These are phyloP conservation scores for Eurois occulta DNA, from an alignment of 2,888 invertebrate genomes.

Conservation along the genomic window DNA sequence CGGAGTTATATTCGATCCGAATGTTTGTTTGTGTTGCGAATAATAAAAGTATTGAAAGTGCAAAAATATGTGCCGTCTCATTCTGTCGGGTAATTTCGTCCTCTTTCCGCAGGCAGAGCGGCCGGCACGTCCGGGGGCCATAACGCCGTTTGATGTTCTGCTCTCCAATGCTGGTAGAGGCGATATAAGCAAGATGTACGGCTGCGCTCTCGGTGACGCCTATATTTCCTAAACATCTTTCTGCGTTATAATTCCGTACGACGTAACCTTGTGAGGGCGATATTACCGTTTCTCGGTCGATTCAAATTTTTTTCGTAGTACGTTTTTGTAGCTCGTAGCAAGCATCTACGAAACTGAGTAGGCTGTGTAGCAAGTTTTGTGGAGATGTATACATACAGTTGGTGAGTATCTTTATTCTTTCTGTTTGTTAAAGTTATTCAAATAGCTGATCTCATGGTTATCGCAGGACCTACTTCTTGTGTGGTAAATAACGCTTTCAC, in stretches of 20 bases:
- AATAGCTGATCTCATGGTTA: constrained; percentile 4
- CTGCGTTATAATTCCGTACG: constrained; percentile 84
- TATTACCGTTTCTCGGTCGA: constrained; percentile 62
- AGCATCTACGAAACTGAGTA: constrained; percentile 45
- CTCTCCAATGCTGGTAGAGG: constrained; percentile 90
- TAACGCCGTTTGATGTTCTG: constrained; percentile 90
- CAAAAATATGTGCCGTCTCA: constrained; percentile 82
- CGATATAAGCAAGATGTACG: constrained; percentile 89
- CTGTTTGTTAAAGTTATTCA: constrained; percentile 12
- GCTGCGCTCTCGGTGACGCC: constrained; percentile 90
- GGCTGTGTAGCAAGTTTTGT: constrained; percentile 33
- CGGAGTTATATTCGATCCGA: constrained; percentile 77
- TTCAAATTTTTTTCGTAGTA: constrained; percentile 36
- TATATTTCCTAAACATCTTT: constrained; percentile 90
- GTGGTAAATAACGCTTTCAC: constrained; percentile 14
- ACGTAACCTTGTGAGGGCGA: constrained; percentile 84
- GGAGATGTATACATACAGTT: constrained; percentile 19
- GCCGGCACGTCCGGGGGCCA: constrained; percentile 89
- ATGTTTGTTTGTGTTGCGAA: constrained; percentile 85
- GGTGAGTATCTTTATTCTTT: constrained; percentile 44
- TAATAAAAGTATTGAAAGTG: constrained; percentile 87
- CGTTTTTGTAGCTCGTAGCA: constrained; percentile 47
- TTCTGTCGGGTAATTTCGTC: constrained; percentile 79
- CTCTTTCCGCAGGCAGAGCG: constrained; percentile 79
- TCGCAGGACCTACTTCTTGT: background rate